phyloP scores from a whole-genome alignment of 2,888 invertebrate species.

The Deladenus siricidicola region DNA sequence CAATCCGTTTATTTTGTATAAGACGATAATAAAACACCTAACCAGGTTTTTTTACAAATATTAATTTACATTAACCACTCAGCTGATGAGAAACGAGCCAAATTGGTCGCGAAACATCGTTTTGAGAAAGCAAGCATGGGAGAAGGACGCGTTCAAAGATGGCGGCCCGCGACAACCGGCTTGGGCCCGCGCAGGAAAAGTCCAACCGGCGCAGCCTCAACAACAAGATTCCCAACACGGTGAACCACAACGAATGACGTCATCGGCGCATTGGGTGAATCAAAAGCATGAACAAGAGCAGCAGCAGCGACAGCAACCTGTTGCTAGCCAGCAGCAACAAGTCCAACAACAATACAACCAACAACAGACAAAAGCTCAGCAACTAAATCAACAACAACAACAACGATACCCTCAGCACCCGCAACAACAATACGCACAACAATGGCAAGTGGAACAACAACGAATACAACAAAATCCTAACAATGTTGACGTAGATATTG shows the following conservation, averaged over 20 bases:
- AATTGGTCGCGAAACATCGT: constrained; percentile 47
- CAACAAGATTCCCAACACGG: not conserved
- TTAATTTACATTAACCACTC: too few species aligned
- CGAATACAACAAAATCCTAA: not conserved
- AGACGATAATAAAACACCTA: too few species aligned
- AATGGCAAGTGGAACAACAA: not conserved
- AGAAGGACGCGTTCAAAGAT: constrained; percentile 28
- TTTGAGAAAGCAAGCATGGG: constrained; percentile 44
- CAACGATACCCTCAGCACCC: constrained; percentile 3
- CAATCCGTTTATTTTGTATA: too few species aligned
- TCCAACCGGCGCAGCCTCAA: not conserved
- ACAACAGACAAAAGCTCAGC: not conserved
- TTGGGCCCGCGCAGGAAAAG: not conserved
- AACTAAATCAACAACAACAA: not conserved
- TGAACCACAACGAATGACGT: not conserved
- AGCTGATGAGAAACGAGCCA: constrained; percentile 45
- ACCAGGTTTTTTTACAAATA: too few species aligned
- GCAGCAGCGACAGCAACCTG: not conserved
- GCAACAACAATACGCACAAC: constrained; percentile 1
- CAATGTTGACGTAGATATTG: not conserved
- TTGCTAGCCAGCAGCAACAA: constrained; percentile 2
- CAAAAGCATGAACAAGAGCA: not conserved
- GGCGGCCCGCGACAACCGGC: not conserved
- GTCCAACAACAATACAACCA: constrained; percentile 1
- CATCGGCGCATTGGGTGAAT: not conserved